Evolutionary conservation across 1,140 invertebrate genomes (phyloP).

Genomic region (Euwallacea fornicatus): DNA sequence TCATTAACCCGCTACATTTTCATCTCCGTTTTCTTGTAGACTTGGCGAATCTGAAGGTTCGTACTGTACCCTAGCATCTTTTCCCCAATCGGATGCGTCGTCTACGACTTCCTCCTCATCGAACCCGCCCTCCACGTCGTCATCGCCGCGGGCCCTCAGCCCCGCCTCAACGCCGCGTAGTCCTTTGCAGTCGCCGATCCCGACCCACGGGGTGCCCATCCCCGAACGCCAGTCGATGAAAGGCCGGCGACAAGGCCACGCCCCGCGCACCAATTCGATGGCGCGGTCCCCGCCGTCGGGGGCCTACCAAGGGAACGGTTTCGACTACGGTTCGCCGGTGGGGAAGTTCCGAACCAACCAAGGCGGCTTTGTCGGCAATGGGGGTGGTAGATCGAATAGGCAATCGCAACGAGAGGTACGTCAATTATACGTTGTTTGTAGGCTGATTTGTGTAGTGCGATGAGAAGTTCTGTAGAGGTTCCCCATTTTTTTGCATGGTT

Average conservation of each 20-base stretch:
- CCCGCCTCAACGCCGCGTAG: constrained; percentile 23
- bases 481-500: constrained; percentile 5
- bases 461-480: background rate
- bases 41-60: constrained; percentile 54
- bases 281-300: constrained; percentile 16
- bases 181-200: constrained; percentile 27
- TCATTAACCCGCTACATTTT: too few species aligned
- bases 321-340: constrained; percentile 35
- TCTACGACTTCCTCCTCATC: constrained; percentile 42
- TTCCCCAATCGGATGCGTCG: constrained; percentile 45
- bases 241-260: constrained; percentile 12
- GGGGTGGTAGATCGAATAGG: constrained; percentile 40
- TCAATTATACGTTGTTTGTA: background rate
- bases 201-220: constrained; percentile 9
- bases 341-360: constrained; percentile 45
- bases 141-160: constrained; percentile 49
- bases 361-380: constrained; percentile 37
- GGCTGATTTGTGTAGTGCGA: background rate
- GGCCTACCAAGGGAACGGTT: constrained; percentile 22
- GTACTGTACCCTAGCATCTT: constrained; percentile 54
- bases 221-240: constrained; percentile 10
- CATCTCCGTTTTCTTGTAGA: constrained; percentile 34
- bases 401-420: constrained; percentile 48
- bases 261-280: constrained; percentile 8
- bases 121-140: constrained; percentile 45